Evolutionary conservation across 2,113 vertebrate genomes (phyloP).

Genomic region (Pelodiscus sinensis): DNA sequence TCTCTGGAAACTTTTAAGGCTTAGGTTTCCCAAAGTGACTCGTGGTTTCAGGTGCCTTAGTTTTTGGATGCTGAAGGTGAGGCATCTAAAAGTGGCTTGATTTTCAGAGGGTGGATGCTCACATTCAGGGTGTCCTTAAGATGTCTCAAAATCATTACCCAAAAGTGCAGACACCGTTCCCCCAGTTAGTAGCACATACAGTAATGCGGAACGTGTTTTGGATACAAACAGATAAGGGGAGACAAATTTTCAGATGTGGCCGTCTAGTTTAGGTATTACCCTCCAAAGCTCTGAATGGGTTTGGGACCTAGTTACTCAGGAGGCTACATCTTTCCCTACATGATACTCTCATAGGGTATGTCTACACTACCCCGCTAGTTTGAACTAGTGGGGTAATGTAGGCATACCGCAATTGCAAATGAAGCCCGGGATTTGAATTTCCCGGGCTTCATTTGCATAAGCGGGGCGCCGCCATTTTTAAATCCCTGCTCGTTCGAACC

Average conservation of each 20-base stretch:
- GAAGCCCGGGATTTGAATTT: too few species aligned
- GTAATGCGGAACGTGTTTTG: background rate
- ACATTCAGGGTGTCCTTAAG: background rate
- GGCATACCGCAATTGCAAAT: too few species aligned
- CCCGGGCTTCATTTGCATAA: too few species aligned
- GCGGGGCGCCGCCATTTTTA: too few species aligned
- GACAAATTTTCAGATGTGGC: background rate
- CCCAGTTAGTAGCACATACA: background rate
- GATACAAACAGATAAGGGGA: fast-evolving
- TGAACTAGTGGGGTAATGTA: too few species aligned
- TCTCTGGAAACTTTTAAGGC: background rate
- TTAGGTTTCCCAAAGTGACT: background rate
- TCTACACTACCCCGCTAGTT: too few species aligned
- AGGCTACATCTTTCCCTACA: background rate
- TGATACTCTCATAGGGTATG: background rate
- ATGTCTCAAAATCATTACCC: background rate
- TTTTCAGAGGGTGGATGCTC: background rate
- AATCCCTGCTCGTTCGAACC: too few species aligned
- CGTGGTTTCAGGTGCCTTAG: background rate
- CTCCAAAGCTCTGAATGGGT: background rate
- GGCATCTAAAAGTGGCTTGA: background rate
- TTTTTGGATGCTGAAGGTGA: background rate
- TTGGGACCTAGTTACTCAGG: background rate
- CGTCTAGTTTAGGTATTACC: background rate
- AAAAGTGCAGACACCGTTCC: background rate